Evolutionary conservation across 2,888 invertebrate species (phyloP).

Genomic region (Microctonus aethiopoides): DNA sequence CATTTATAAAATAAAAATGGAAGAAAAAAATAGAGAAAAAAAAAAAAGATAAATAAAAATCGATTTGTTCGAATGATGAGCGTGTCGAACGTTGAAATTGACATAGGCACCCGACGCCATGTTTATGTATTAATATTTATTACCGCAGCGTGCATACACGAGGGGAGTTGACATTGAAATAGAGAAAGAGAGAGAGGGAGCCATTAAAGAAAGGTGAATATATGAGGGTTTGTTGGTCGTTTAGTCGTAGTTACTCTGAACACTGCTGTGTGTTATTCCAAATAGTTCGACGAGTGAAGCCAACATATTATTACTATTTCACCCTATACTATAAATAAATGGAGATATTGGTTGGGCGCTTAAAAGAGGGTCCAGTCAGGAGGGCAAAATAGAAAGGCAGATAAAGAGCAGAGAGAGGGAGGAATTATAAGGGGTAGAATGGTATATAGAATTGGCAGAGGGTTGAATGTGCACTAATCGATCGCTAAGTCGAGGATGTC

Average conservation of each 20-base stretch:
- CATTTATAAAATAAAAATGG: background rate
- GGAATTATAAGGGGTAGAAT: background rate
- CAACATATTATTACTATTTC: background rate
- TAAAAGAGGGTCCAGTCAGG: background rate
- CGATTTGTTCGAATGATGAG: background rate
- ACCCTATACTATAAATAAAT: background rate
- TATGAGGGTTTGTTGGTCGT: constrained; percentile 31
- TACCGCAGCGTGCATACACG: constrained; percentile 20
- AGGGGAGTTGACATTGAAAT: background rate
- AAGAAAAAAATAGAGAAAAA: background rate
- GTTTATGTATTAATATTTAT: constrained; percentile 47
- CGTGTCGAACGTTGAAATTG: background rate
- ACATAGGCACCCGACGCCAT: constrained; percentile 35
- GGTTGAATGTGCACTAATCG: constrained; percentile 41
- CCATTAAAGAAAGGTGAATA: constrained; percentile 16
- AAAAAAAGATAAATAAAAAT: constrained; percentile 1
- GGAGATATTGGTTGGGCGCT: background rate
- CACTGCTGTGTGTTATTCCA: background rate
- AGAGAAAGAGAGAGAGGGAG: background rate
- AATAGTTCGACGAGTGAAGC: background rate
- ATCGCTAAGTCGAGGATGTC: constrained; percentile 44
- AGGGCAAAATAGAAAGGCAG: too few species aligned
- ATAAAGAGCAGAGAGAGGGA: background rate
- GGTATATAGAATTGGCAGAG: constrained; percentile 8
- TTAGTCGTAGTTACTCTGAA: background rate